A percentile compares a stretch with the other conserved stretches of the same genome.
phyloP scores from a whole-genome alignment of 1,140 invertebrate species.

The Ooceraea biroi region DNA sequence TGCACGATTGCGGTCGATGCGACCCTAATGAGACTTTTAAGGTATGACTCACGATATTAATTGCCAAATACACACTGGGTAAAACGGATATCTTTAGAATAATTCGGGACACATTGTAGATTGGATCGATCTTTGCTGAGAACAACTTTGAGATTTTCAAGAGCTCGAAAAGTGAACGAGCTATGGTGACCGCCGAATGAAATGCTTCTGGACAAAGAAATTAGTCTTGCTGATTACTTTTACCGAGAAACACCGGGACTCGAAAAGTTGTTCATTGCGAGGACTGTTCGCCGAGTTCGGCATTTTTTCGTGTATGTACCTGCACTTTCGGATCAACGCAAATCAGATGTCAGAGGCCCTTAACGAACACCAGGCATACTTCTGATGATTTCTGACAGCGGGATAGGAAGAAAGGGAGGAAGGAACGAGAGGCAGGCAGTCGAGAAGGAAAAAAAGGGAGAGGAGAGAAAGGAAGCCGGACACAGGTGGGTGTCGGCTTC shows the following conservation, averaged over 20 bases:
- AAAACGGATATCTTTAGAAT: no score
- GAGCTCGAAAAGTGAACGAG: neutral
- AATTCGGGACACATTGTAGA: no score
- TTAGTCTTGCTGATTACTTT: constrained; percentile 45
- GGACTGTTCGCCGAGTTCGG: neutral
- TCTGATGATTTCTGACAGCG: constrained; percentile 8
- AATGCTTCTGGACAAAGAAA: neutral
- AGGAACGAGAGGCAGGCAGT: constrained; percentile 11
- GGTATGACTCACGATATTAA: neutral
- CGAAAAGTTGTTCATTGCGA: neutral
- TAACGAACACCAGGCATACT: neutral
- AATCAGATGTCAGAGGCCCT: neutral
- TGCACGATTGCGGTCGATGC: neutral
- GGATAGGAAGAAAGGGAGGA: neutral
- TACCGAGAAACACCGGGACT: constrained; percentile 20
- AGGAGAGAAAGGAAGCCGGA: constrained; percentile 49
- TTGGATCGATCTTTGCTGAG: no score
- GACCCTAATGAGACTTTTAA: neutral
- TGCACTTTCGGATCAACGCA: neutral
- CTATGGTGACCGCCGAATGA: neutral
- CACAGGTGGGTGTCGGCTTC: constrained; percentile 77
- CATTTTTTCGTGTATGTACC: neutral
- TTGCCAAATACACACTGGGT: no score
- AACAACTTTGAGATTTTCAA: neutral
- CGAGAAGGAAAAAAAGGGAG: constrained; percentile 25